Evolutionary conservation across 1,140 invertebrate genomes (phyloP).

Genomic region (Drosophila sp.): DNA sequence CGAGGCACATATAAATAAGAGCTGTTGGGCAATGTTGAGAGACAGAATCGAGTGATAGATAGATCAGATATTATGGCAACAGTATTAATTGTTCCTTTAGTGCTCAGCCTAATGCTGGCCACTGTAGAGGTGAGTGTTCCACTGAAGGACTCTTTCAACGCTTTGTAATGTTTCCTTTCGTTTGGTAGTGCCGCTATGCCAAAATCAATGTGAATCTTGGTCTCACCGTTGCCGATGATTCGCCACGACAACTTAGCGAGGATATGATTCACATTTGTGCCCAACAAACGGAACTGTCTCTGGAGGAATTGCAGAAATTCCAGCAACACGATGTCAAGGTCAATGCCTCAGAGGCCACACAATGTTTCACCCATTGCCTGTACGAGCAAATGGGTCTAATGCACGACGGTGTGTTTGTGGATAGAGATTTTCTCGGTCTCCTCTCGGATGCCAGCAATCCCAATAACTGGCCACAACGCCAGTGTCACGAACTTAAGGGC

Average conservation of each 20-base stretch:
- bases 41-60: background rate
- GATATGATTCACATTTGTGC: slow-evolving; percentile 53
- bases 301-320: slow-evolving; percentile 46
- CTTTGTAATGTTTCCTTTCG: background rate
- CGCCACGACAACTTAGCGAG: slow-evolving; percentile 39
- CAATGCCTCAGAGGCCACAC: slow-evolving; percentile 34
- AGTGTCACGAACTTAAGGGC: slow-evolving; percentile 42
- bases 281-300: slow-evolving; percentile 48
- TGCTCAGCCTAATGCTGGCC: background rate
- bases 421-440: slow-evolving; percentile 36
- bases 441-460: slow-evolving; percentile 42
- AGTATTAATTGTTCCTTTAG: background rate
- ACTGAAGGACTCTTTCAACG: background rate
- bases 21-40: background rate
- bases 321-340: slow-evolving; percentile 35
- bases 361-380: slow-evolving; percentile 59
- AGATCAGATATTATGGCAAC: background rate
- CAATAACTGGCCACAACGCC: slow-evolving; percentile 24
- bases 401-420: slow-evolving; percentile 54
- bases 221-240: slow-evolving; percentile 45
- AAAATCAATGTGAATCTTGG: slow-evolving; percentile 55
- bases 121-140: background rate
- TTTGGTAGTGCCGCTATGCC: slow-evolving; percentile 39
- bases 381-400: slow-evolving; percentile 62
- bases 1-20: background rate